phyloP scores from a whole-genome alignment of 1,140 invertebrate genomes.

The Brachionus angularis region DNA sequence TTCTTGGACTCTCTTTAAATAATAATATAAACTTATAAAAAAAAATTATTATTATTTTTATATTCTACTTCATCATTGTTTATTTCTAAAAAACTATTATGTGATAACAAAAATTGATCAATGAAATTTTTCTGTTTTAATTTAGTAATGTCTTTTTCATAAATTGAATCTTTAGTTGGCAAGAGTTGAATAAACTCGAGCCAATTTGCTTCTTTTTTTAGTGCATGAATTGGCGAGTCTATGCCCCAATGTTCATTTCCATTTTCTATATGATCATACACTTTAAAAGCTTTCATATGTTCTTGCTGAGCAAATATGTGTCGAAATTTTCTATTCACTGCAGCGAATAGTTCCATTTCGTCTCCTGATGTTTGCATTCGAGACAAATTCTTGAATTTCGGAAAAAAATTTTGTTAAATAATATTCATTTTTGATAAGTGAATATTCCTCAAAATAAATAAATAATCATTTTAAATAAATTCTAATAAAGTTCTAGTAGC shows the following conservation, averaged over 20 bases:
- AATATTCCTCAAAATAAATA: too few species aligned
- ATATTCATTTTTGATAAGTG: too few species aligned
- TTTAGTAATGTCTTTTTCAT: constrained; percentile 52
- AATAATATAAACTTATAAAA: not conserved
- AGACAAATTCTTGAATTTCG: constrained; percentile 50
- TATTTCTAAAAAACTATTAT: constrained; percentile 52
- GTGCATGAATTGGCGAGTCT: constrained; percentile 50
- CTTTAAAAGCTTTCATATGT: constrained; percentile 53
- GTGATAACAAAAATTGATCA: constrained; percentile 52
- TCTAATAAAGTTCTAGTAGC: too few species aligned
- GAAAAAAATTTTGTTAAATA: constrained; percentile 20
- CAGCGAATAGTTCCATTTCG: constrained; percentile 58
- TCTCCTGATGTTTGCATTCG: constrained; percentile 52
- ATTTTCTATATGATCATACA: constrained; percentile 50
- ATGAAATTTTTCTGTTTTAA: constrained; percentile 50
- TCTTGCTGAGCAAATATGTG: constrained; percentile 54
- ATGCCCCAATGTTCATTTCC: constrained; percentile 54
- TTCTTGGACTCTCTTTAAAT: constrained; percentile 53
- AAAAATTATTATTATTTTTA: not conserved
- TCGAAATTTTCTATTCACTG: constrained; percentile 53
- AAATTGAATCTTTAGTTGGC: constrained; percentile 50
- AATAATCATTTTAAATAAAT: too few species aligned
- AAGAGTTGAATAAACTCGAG: constrained; percentile 50
- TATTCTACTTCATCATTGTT: constrained; percentile 51
- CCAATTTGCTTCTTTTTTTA: constrained; percentile 57